phyloP scores from a whole-genome alignment of 2,797 vertebrate species.

The Esox lucius region DNA sequence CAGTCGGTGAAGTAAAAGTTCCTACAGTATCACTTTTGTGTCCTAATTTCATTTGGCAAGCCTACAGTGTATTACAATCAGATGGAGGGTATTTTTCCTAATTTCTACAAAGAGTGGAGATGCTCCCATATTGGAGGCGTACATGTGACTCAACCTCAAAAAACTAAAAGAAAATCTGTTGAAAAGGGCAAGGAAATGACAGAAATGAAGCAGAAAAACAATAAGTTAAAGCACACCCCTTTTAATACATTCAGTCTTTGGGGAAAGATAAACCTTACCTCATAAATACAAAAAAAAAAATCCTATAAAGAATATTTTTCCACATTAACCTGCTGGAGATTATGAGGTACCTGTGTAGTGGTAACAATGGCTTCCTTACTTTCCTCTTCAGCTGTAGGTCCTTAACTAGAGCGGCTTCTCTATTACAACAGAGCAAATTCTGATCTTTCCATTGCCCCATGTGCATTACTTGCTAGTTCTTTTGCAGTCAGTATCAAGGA shows the following conservation, averaged over 20 bases:
- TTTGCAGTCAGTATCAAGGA: not conserved
- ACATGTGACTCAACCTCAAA: not conserved
- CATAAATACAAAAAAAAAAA: not conserved
- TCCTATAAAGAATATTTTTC: not conserved
- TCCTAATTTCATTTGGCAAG: not conserved
- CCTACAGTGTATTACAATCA: not conserved
- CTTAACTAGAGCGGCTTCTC: not conserved
- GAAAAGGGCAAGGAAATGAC: conserved; percentile 9
- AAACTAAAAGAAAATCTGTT: not conserved
- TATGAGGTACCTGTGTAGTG: not conserved
- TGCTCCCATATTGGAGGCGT: not conserved
- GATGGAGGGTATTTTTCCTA: not conserved
- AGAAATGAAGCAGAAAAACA: conserved; percentile 1
- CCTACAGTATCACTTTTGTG: not conserved
- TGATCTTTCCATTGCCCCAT: not conserved
- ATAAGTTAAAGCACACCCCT: not conserved
- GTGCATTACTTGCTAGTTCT: not conserved
- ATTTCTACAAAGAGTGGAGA: not conserved
- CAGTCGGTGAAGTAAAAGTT: not conserved
- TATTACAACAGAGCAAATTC: not conserved
- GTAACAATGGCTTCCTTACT: not conserved
- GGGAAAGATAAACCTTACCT: not conserved
- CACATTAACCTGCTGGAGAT: not conserved
- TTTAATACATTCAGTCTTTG: not conserved
- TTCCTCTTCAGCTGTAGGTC: not conserved